phyloP scores from a whole-genome alignment of 2,888 invertebrate genomes.

The Aplocera efformata region DNA sequence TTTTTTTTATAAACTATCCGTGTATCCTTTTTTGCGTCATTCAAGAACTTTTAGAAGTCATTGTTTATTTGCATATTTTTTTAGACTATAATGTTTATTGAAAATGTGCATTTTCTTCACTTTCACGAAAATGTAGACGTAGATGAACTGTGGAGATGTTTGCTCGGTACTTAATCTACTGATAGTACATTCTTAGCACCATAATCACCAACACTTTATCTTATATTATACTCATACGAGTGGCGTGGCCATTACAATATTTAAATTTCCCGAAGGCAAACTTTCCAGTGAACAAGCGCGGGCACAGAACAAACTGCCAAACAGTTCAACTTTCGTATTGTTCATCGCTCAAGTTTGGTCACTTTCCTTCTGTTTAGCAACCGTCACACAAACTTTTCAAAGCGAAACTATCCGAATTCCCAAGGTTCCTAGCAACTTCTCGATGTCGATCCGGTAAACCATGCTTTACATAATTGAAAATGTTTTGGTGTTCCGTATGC shows the following conservation, averaged over 20 bases:
- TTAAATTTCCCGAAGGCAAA: slow-evolving; percentile 35
- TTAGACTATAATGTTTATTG: too few relatives aligned
- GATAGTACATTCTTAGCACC: too few relatives aligned
- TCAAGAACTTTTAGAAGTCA: too few relatives aligned
- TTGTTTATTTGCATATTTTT: too few relatives aligned
- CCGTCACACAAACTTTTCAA: slow-evolving; percentile 53
- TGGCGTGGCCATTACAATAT: not conserved
- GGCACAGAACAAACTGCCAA: slow-evolving; percentile 53
- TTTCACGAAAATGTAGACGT: too few relatives aligned
- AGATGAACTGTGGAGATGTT: too few relatives aligned
- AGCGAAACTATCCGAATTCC: slow-evolving; percentile 55
- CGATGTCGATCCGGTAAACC: slow-evolving; percentile 37
- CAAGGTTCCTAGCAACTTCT: slow-evolving; percentile 49
- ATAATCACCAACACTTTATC: too few relatives aligned
- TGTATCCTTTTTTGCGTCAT: too few relatives aligned
- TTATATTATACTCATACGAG: too few relatives aligned
- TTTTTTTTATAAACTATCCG: too few relatives aligned
- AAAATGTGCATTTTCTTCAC: too few relatives aligned
- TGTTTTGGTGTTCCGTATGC: slow-evolving; percentile 36
- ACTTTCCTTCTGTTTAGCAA: slow-evolving; percentile 53
- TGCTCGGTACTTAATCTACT: too few relatives aligned
- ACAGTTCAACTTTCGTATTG: slow-evolving; percentile 57
- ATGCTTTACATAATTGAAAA: slow-evolving; percentile 49
- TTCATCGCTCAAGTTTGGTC: slow-evolving; percentile 57
- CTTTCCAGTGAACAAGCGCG: slow-evolving; percentile 52